Evolutionary conservation across 2,113 vertebrate genomes (phyloP), one percentile per base, ranked within the genome.

Genomic region (Oncorhynchus kisutch): DNA sequence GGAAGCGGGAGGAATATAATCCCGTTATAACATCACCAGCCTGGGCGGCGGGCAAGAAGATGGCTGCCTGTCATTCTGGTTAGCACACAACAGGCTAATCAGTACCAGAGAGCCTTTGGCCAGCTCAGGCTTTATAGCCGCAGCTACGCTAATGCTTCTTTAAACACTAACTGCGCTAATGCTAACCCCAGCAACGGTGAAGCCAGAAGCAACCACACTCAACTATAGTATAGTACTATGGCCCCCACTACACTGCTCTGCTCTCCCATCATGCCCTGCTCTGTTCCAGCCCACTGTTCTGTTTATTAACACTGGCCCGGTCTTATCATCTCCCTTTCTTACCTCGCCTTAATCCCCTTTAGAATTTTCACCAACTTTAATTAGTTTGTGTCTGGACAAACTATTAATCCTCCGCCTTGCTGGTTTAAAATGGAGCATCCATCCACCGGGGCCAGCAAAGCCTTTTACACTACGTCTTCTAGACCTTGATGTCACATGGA

Each of bases 321-420:
- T 75, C 74, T 86, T 86, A 86, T 82, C 73, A 57, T 79, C 79
- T 78, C 72, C 65, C 76, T 84, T 82, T 85, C 78, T 76, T 75
- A 79, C 76, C 72, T 84, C 5, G 2, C 54, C 51, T 78, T 86
- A 88, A 88, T 84, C 83, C 39, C 39, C 9, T 45, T 45, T 12
- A 45, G 9, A 11, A 45, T 45, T 45, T 45, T 12, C 39, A 45
- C 39, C 84, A 83, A 69, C 86, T 90, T 87, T 86, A 89, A 90
- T 91, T 87, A 83, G 82, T 81, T 82, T 59, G 77, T 86, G 77
- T 85, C 86, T 76, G 78, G 45, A 74, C 73, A 72, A 88, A 82
- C 70, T 69, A 78, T 85, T 89, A 90, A 91, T 88, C 77, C 83
- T 57, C 27, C 48, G 65, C 31, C 72, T 45, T 45, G 39, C 49